Percentiles rank a stretch among this genome's conserved stretches.
Conservation (phyloP, 2,113 vertebrate species). For the Ceyx margarethae region DNA sequence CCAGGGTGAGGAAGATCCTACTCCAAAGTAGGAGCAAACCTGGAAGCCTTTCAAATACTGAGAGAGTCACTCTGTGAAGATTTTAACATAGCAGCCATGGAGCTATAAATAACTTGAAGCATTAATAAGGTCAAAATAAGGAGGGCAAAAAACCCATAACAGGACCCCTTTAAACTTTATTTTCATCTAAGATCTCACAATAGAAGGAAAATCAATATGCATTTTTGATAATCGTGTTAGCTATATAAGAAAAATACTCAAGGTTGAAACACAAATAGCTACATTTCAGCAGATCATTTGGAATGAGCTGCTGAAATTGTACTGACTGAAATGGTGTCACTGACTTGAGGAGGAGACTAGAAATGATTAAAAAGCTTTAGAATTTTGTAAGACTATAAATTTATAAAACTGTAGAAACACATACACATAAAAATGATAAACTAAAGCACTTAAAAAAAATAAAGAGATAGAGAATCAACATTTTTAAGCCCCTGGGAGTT, state of each 20-base stretch:
- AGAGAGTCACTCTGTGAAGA: background rate
- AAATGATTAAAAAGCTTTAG: background rate
- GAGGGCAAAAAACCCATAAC: background rate
- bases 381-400: background rate
- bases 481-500: background rate
- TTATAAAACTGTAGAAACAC: background rate
- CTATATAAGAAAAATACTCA: background rate
- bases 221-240: background rate
- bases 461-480: background rate
- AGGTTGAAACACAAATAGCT: background rate
- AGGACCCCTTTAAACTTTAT: background rate
- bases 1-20: background rate
- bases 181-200: background rate
- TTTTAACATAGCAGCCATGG: background rate
- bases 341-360: background rate
- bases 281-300: background rate
- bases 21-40: background rate
- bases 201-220: background rate
- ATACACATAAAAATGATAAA: background rate
- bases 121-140: constrained; percentile 15
- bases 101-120: background rate
- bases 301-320: background rate
- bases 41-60: background rate
- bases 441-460: background rate
- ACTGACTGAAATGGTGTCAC: background rate